Evolutionary conservation across 2,113 vertebrate species (phyloP).

Genomic region (Okapia johnstoni): DNA sequence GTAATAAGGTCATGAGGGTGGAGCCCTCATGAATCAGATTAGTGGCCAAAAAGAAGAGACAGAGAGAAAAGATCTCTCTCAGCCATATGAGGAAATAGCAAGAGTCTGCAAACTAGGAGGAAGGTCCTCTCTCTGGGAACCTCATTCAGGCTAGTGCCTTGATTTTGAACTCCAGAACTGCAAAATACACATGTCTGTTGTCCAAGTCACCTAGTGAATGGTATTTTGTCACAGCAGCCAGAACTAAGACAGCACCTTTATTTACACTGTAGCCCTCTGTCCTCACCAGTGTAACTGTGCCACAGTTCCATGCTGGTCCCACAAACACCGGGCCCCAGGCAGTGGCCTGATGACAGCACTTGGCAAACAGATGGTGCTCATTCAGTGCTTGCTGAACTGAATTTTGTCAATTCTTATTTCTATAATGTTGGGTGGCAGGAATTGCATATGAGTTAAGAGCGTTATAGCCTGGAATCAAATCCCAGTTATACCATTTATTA

Average conservation of each 20-base stretch:
- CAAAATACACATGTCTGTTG: not conserved
- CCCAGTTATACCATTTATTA: not conserved
- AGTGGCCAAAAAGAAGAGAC: not conserved
- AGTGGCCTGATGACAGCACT: fast-evolving
- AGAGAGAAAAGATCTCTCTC: not conserved
- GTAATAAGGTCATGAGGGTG: not conserved
- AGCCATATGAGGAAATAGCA: not conserved
- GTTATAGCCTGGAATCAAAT: not conserved
- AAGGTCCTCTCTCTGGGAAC: not conserved
- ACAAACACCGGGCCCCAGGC: not conserved
- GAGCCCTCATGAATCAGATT: not conserved
- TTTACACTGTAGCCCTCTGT: not conserved
- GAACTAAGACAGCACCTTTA: not conserved
- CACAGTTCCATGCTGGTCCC: not conserved
- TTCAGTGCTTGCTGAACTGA: not conserved
- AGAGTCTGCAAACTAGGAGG: not conserved
- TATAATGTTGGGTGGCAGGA: not conserved
- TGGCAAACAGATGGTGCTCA: not conserved
- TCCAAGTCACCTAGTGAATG: not conserved
- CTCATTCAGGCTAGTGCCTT: not conserved
- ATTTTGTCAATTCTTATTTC: not conserved
- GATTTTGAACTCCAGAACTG: not conserved
- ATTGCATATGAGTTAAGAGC: not conserved
- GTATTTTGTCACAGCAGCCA: not conserved
- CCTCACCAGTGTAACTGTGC: not conserved